Evolutionary conservation across 2,888 invertebrate species (phyloP).

Genomic region (Chalcis sispes): DNA sequence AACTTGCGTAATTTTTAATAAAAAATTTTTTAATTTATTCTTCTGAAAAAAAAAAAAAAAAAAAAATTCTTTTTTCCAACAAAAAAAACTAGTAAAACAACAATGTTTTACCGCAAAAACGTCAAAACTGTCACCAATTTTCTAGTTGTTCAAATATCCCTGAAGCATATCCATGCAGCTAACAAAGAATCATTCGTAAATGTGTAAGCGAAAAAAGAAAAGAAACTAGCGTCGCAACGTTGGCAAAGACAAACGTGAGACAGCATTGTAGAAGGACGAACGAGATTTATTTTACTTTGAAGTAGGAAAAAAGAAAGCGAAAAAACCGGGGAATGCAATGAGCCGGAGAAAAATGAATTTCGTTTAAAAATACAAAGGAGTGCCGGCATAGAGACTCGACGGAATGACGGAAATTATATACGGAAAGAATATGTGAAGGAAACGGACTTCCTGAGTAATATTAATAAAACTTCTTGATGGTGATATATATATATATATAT

Average conservation of each 20-base stretch:
- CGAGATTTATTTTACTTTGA: slow-evolving; percentile 52
- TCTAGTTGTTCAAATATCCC: too few relatives aligned
- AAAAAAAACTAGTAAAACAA: too few relatives aligned
- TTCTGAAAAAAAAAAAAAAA: too few relatives aligned
- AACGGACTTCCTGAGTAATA: background rate
- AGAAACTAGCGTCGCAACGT: too few relatives aligned
- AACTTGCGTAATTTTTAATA: too few relatives aligned
- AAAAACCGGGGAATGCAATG: slow-evolving; percentile 29
- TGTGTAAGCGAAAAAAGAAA: background rate
- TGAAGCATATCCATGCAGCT: background rate
- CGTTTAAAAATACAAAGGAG: slow-evolving; percentile 50
- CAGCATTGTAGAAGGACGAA: slow-evolving; percentile 13
- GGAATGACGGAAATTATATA: background rate
- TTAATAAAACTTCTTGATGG: slow-evolving; percentile 9
- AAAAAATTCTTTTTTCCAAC: too few relatives aligned
- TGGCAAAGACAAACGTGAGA: slow-evolving; percentile 52
- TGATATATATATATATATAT: background rate
- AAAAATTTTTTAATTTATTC: too few relatives aligned
- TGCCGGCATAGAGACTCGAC: background rate
- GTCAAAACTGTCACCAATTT: too few relatives aligned
- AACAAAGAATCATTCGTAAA: slow-evolving; percentile 22
- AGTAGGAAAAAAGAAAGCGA: slow-evolving; percentile 24
- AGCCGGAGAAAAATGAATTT: slow-evolving; percentile 50
- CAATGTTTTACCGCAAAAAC: too few relatives aligned
- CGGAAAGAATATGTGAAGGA: background rate